A percentile compares a stretch with the other conserved stretches of the same genome.
phyloP scores from a whole-genome alignment of 1,140 invertebrate genomes.

The Oreohelix idahoensis region DNA sequence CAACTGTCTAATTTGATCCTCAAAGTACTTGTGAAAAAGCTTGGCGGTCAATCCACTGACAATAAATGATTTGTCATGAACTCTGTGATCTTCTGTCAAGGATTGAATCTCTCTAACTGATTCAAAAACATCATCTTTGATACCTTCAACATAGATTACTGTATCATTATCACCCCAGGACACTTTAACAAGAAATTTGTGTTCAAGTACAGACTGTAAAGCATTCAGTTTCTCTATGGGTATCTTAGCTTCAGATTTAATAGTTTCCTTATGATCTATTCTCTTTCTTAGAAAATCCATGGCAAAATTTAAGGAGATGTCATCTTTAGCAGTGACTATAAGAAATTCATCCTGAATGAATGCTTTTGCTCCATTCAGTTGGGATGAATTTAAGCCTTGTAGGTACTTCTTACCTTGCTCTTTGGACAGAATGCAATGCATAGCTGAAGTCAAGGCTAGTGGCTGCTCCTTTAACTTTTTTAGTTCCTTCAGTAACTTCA shows the following conservation, averaged over 20 bases:
- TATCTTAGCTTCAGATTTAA: background rate
- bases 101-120: background rate
- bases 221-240: background rate
- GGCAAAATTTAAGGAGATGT: background rate
- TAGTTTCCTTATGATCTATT: conserved; percentile 7
- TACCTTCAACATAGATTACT: background rate
- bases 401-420: background rate
- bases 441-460: background rate
- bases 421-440: background rate
- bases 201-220: background rate
- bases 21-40: background rate
- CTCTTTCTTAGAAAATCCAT: background rate
- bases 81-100: background rate
- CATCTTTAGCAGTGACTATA: background rate
- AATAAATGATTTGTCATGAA: conserved; percentile 2
- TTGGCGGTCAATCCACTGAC: background rate
- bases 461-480: background rate
- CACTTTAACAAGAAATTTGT: conserved; percentile 1
- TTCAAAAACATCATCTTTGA: conserved; percentile 14
- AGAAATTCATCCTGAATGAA: background rate
- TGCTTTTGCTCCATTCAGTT: background rate
- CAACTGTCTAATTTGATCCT: background rate
- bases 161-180: background rate
- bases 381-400: background rate
- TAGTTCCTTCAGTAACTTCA: background rate